Percentiles rank a stretch among this genome's conserved stretches.
phyloP scores from a whole-genome alignment of 2,888 invertebrate genomes.

The Temnothorax unifasciatus region DNA sequence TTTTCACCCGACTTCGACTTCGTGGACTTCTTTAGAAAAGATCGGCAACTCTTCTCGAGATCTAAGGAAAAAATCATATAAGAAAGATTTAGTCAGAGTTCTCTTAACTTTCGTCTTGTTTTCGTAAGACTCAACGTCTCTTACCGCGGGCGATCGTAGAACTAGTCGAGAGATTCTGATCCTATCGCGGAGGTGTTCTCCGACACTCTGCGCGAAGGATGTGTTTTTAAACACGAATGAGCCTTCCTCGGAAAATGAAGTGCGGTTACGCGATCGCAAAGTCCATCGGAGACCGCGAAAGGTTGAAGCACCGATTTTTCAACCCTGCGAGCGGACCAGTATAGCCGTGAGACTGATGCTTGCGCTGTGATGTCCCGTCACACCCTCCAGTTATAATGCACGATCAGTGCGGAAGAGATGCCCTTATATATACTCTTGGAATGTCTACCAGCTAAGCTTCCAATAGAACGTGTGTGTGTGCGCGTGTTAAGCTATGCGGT shows the following conservation, averaged over 20 bases:
- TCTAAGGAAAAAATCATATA: not conserved
- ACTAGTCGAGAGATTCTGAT: not conserved
- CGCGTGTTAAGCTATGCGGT: no score
- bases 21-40: not conserved
- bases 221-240: not conserved
- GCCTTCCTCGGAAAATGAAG: not conserved
- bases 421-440: constrained; percentile 81
- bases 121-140: not conserved
- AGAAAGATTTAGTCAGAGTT: not conserved
- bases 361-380: constrained; percentile 35
- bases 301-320: not conserved
- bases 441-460: constrained; percentile 74
- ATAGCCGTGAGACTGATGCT: not conserved
- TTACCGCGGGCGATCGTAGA: not conserved
- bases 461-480: constrained; percentile 74
- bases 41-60: not conserved
- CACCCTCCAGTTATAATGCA: constrained; percentile 66
- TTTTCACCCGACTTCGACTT: not conserved
- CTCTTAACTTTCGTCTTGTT: not conserved
- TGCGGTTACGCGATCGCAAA: not conserved
- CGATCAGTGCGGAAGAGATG: constrained; percentile 72
- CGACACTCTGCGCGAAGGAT: not conserved
- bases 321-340: not conserved
- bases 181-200: not conserved
- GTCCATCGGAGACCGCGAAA: no score